These are phyloP conservation scores for Pterocles orientalis DNA, from an alignment of 2,113 vertebrate species.

Conservation along the genomic window DNA sequence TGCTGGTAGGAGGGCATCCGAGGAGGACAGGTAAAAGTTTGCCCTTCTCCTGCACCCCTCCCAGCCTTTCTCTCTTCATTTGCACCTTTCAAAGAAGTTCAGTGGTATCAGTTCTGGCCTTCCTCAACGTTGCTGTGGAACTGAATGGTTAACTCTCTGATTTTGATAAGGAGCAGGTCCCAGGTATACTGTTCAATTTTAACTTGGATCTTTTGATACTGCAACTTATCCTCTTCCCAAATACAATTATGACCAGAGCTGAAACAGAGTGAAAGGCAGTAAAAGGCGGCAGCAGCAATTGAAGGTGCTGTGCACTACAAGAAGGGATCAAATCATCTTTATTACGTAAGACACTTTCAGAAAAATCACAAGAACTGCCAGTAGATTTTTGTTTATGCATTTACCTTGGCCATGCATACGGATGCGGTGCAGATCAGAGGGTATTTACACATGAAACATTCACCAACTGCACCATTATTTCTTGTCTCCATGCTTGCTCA, in stretches of 20 bases:
- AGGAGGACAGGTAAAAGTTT: not conserved
- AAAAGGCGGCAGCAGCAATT: not conserved
- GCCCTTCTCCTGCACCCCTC: not conserved
- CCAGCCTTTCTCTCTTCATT: not conserved
- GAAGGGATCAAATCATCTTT: not conserved
- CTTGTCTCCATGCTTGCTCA: not conserved
- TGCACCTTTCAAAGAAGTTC: not conserved
- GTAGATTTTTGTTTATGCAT: not conserved
- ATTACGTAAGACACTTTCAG: not conserved
- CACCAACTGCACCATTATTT: not conserved
- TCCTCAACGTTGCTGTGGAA: not conserved
- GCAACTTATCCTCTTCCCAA: not conserved
- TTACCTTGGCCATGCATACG: not conserved
- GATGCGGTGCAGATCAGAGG: not conserved
- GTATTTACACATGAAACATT: not conserved
- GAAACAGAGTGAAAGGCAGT: not conserved
- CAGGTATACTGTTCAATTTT: not conserved
- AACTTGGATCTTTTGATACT: not conserved
- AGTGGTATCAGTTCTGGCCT: not conserved
- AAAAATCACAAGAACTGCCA: not conserved
- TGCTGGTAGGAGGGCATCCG: not conserved
- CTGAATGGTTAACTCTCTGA: not conserved
- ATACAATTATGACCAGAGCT: not conserved
- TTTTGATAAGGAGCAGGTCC: not conserved
- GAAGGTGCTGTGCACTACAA: not conserved